Evolutionary conservation across 1,140 invertebrate genomes (phyloP), one percentile per base, ranked within the genome.

Genomic region (Apis cerana): DNA sequence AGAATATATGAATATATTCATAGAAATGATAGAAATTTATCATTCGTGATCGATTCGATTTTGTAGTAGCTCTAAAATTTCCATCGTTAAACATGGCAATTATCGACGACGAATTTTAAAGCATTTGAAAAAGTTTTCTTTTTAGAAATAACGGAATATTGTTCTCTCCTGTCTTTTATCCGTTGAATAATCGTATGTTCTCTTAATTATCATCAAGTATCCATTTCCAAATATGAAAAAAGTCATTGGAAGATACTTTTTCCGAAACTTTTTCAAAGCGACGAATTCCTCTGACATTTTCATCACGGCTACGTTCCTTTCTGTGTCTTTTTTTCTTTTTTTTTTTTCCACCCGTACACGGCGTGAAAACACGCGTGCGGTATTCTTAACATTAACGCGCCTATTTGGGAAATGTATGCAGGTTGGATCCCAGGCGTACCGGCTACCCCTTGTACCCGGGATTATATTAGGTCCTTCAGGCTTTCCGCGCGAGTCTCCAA

Each of bases 391-490:
- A 78, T 85, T 88, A 89, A 89, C 87, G 83, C 83, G 83, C 87
- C 85, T 89, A 91, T 90, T 90, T 90, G 83, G 83, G 33, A 89
- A 91, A 90, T 90, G 79, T 89, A 89, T 89, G 85, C 83, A 86
- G 76, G 84, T 90, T 90, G 83, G 83, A 84, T 86, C 83, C 83
- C 87, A 82, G 62, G 80, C 87, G 82, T 88, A 82, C 80, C 65
- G 62, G 72, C 59, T 72, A 78, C 82, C 84, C 83, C 89, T 89
- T 90, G 84, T 91, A 88, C 80, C 81, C 87, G 50, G 85, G 86
- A 90, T 91, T 90, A 90, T 90, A 90, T 91, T 89, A 91, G 86
- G 88, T 89, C 85, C 87, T 89, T 85, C 68, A 80, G 80, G 76
- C 82, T 86, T 85, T 85, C 79, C 77, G 65, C 80, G 83, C 43